Conservation (phyloP, 1,140 invertebrate genomes). For the Hypothenemus hampei region DNA sequence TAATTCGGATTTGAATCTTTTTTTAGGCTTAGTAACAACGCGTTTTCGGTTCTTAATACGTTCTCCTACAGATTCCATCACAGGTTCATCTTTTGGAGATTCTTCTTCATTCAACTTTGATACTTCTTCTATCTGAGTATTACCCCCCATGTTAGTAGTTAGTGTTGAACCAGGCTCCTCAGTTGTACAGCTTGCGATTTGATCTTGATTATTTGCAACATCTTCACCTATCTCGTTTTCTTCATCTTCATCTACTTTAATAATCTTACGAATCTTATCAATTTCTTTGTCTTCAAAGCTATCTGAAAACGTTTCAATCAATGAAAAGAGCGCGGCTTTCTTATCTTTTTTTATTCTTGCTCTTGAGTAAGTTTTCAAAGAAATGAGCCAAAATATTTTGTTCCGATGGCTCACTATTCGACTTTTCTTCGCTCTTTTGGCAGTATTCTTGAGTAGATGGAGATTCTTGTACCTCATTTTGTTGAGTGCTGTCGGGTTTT, state of each 20-base stretch:
- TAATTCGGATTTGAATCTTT: conserved; percentile 47
- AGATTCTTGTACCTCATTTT: no score
- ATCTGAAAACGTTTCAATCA: conserved; percentile 34
- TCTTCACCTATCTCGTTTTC: conserved; percentile 11
- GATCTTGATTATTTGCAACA: neutral
- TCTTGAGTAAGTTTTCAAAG: conserved; percentile 34
- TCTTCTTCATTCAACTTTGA: neutral
- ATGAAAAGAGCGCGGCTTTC: conserved; percentile 31
- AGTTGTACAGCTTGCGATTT: conserved; percentile 3
- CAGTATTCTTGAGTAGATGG: no score
- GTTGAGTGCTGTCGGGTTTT: no score
- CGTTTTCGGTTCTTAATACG: conserved; percentile 36
- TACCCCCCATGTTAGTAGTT: neutral
- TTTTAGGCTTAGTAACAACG: conserved; percentile 17
- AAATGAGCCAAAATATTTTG: conserved; percentile 35
- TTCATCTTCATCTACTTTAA: conserved; percentile 29
- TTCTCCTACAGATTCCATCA: conserved; percentile 32
- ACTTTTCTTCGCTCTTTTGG: conserved; percentile 1
- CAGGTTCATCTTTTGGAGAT: neutral
- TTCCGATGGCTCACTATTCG: conserved; percentile 24
- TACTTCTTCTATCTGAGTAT: neutral
- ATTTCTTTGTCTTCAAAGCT: conserved; percentile 31
- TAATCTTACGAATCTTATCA: conserved; percentile 32
- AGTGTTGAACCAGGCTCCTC: neutral
- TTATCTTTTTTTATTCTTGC: conserved; percentile 34